These are phyloP conservation scores for Mormyrus hasselquistii DNA, from an alignment of 2,797 vertebrate genomes.

Conservation along the genomic window DNA sequence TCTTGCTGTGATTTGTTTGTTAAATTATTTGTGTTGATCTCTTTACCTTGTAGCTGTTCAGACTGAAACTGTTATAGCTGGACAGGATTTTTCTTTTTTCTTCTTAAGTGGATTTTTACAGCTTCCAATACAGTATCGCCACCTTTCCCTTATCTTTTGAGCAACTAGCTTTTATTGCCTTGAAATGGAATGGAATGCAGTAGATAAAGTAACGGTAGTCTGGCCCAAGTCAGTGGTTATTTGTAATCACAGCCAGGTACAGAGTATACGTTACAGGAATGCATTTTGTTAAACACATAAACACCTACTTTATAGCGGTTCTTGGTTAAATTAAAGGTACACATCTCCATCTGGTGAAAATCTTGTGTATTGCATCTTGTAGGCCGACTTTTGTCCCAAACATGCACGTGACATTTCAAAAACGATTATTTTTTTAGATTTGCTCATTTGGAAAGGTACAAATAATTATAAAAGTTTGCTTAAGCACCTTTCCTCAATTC, in stretches of 20 bases:
- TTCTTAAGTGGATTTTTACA: neutral
- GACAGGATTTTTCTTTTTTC: neutral
- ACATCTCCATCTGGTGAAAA: constrained; percentile 39
- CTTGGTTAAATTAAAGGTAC: neutral
- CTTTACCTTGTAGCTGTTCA: neutral
- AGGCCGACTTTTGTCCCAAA: neutral
- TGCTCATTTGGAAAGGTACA: neutral
- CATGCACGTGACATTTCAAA: neutral
- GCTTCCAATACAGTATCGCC: neutral
- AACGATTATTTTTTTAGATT: neutral
- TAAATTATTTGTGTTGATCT: neutral
- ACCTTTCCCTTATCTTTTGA: neutral
- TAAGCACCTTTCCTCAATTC: neutral
- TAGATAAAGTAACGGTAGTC: neutral
- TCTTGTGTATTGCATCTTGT: neutral
- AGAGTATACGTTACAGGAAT: neutral
- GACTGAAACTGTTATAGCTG: neutral
- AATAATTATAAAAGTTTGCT: neutral
- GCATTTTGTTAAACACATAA: neutral
- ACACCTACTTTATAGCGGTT: neutral
- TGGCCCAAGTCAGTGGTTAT: neutral
- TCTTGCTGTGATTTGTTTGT: neutral
- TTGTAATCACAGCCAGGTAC: neutral
- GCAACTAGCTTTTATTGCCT: neutral
- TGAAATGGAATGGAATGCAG: neutral